A percentile compares a stretch with the other conserved stretches of the same genome.
Conservation (phyloP, 2,113 vertebrate genomes). For the Eurystomus gularis region DNA sequence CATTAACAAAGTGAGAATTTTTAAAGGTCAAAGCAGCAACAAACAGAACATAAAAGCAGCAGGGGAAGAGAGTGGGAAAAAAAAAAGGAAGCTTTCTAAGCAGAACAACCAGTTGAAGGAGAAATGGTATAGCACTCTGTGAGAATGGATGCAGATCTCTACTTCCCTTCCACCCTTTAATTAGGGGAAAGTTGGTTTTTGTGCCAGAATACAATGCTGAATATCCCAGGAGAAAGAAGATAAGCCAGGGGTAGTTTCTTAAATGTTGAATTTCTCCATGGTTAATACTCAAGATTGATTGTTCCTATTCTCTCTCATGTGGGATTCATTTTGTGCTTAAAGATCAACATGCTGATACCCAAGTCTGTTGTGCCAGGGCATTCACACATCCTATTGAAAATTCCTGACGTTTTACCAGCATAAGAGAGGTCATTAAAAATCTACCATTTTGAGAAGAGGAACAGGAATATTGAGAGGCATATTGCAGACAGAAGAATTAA, state of each 20-base stretch:
- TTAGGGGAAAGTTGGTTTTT: background rate
- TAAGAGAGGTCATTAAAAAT: background rate
- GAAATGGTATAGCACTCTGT: background rate
- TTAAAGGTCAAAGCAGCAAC: background rate
- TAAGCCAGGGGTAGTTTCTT: background rate
- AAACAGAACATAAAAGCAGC: background rate
- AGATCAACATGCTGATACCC: background rate
- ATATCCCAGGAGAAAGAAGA: background rate
- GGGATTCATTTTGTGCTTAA: background rate
- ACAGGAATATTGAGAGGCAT: background rate
- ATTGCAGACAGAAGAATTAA: background rate
- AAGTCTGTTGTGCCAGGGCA: background rate
- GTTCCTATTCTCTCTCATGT: background rate
- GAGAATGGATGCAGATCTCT: background rate
- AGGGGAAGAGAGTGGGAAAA: too few relatives aligned
- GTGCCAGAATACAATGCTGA: background rate
- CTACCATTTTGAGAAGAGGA: background rate
- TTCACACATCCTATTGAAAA: background rate
- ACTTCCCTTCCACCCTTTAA: background rate
- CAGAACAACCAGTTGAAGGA: background rate
- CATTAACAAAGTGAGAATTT: background rate
- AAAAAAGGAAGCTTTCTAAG: background rate
- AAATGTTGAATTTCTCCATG: background rate
- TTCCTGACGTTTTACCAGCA: background rate
- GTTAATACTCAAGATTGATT: background rate